Percentiles rank a stretch among this genome's conserved stretches.
Conservation (phyloP, 2,797 vertebrate species). For the Anguilla marmorata region DNA sequence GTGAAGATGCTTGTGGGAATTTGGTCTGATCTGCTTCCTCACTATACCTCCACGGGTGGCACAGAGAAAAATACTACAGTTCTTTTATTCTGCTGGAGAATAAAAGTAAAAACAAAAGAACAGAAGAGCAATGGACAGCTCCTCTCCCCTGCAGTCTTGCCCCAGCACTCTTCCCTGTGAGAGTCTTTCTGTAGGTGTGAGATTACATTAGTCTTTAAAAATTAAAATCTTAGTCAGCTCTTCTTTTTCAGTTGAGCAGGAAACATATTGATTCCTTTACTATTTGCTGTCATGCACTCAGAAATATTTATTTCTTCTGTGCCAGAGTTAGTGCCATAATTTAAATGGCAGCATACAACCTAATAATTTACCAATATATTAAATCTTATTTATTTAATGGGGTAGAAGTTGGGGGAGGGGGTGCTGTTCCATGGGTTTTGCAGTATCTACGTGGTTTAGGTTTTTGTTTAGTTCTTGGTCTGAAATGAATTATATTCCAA, state of each 20-base stretch:
- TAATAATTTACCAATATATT: constrained; percentile 56
- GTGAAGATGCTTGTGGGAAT: neutral
- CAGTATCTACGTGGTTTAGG: constrained; percentile 64
- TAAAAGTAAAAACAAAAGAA: constrained; percentile 37
- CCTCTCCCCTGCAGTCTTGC: too few species aligned
- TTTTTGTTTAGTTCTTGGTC: constrained; percentile 64
- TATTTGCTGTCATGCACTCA: constrained; percentile 52
- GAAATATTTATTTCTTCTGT: constrained; percentile 55
- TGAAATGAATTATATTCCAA: constrained; percentile 44
- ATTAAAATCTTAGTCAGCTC: constrained; percentile 47
- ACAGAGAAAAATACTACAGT: constrained; percentile 50
- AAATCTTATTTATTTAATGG: constrained; percentile 54
- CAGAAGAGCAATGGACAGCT: constrained; percentile 10
- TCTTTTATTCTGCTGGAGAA: constrained; percentile 45
- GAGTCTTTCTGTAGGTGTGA: neutral
- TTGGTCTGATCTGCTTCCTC: neutral
- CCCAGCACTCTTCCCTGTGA: too few species aligned
- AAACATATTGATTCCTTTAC: constrained; percentile 56
- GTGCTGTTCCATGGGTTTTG: constrained; percentile 56
- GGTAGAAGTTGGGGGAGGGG: constrained; percentile 36
- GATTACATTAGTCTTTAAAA: constrained; percentile 34
- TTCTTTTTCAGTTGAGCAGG: constrained; percentile 47
- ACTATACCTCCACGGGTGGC: constrained; percentile 42
- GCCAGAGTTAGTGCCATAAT: constrained; percentile 69
- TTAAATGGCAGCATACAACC: constrained; percentile 70